Evolutionary conservation across 2,888 invertebrate species (phyloP), one percentile per base, ranked within the genome.

Genomic region (Drosophila sordidapex): DNA sequence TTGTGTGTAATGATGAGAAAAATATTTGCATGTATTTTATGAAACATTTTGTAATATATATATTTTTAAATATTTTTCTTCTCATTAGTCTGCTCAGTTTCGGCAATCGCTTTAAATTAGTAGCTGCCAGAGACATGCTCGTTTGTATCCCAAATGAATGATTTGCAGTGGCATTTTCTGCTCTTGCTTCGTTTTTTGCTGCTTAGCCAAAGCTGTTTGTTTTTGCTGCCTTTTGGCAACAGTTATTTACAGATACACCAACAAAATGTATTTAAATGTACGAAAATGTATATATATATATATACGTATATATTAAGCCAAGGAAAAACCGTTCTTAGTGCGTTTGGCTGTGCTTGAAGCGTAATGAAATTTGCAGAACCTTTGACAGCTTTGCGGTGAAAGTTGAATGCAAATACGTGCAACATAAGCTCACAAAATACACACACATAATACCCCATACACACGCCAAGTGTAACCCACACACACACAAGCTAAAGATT

Each of bases 351-450:
- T 40, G 62, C 70, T 65, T 52, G 13, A 46, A 61, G 75, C 79
- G 65, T 68, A 79, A 65, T 71, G 80, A 75, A 75, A 75, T 75
- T 79, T 65, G 33, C 52, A 65, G 56, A 75, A 59, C 71, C 80
- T 77, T 78, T 79, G 79, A 79, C 64, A 40, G 66, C 57, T 74
- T 78, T 79, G 77, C 51, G 66, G 70, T 70, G 27, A 60, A 53
- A 46, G 62, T 63, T 56, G 48, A 63, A 70, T 70, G 70, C 70
- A 77, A 74, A 74, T 58, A 67, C 48, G 49, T 25, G 35, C 33
- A 33, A 43, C 15, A 51, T 33, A 33, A 18, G 36, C 35, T 31
- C 25, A 35, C 25, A 35, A 21, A 29, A 7, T 25, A 54, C 36
- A 48, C 8, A 29, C 25, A 38, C 29, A 25, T 3, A n/a, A 40